Percentiles rank a stretch among this genome's conserved stretches.
phyloP scores from a whole-genome alignment of 2,888 invertebrate genomes.

The Ceramica pisi region DNA sequence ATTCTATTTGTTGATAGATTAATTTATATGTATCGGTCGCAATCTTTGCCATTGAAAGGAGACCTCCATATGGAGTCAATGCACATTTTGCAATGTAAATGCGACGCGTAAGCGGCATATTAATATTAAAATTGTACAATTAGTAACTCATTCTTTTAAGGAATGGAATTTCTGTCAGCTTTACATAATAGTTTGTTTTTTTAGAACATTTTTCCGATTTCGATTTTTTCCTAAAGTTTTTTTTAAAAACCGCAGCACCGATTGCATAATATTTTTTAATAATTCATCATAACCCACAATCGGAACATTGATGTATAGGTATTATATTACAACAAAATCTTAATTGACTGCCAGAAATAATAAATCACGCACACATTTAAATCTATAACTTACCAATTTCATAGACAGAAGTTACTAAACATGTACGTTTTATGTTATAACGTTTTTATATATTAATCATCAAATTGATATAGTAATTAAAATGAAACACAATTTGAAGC shows the following conservation, averaged over 20 bases:
- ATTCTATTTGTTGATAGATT: conserved; percentile 39
- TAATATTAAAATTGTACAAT: conserved; percentile 23
- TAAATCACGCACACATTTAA: conserved; percentile 47
- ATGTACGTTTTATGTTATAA: conserved; percentile 26
- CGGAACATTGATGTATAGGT: conserved; percentile 36
- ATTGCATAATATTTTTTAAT: conserved; percentile 3
- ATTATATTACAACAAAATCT: conserved; percentile 26
- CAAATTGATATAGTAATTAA: conserved; percentile 56
- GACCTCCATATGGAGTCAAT: conserved; percentile 7
- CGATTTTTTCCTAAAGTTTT: not conserved
- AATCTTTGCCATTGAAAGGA: conserved; percentile 24
- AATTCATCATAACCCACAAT: conserved; percentile 13
- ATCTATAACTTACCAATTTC: conserved; percentile 38
- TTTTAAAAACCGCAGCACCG: not conserved
- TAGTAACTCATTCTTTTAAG: conserved; percentile 15
- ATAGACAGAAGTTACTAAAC: conserved; percentile 60
- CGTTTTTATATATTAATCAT: conserved; percentile 35
- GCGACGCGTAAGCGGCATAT: conserved; percentile 1
- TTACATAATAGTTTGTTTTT: not conserved
- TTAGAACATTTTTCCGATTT: not conserved
- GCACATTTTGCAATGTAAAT: conserved; percentile 41
- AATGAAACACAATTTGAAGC: conserved; percentile 53
- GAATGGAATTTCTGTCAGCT: conserved; percentile 12
- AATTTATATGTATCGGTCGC: conserved; percentile 42
- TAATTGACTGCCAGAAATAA: conserved; percentile 50